Evolutionary conservation across 2,113 vertebrate genomes (phyloP), one percentile per base, ranked within the genome.

Genomic region (Blennius ocellaris): DNA sequence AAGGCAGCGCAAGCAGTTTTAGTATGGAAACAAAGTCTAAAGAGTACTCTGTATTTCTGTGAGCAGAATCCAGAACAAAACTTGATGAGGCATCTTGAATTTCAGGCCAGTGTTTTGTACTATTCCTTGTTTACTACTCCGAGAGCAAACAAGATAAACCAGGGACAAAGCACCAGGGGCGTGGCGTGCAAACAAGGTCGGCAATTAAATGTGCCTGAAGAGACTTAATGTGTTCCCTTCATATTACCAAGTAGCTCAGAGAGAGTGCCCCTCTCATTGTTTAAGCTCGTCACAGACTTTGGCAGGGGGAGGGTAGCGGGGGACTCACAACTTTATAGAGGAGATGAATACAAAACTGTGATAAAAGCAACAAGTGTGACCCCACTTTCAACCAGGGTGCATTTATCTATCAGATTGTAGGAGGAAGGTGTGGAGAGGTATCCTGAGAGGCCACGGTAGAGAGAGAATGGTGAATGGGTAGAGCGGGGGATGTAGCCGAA

Each of bases 301-400:
- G 36, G 21, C 21, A 40, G 57, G 65, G 37, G 16, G 15, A 0
- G 39, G 71, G 56, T 44, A 4, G 14, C 41, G 69, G 76, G 54
- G 51, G 65, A 55, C 59, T 85, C 60, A 78, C 69, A 74, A 54
- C 63, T 80, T 86, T 84, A 61, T 76, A 56, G 56, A 74, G 43
- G 61, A 53, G 52, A 68, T 87, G 85, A 90, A 88, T 83, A 70
- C 77, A 82, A 78, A 83, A 87, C 80, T n/a, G 82, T 83, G 72
- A 86, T 87, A 83, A 90, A 92, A 87, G 87, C 86, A 90, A 88
- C 82, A 88, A 90, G 89, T 87, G 78, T 58, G 90, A 92, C 82
- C 89, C 84, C 69, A 78, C 86, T 90, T 91, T 93, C 84, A 90
- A 90, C 86, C 69, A 17, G 68, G 77, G 68, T 6, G 3, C 63